phyloP scores from a whole-genome alignment of 2,113 vertebrate species.

The Centrocercus urophasianus region DNA sequence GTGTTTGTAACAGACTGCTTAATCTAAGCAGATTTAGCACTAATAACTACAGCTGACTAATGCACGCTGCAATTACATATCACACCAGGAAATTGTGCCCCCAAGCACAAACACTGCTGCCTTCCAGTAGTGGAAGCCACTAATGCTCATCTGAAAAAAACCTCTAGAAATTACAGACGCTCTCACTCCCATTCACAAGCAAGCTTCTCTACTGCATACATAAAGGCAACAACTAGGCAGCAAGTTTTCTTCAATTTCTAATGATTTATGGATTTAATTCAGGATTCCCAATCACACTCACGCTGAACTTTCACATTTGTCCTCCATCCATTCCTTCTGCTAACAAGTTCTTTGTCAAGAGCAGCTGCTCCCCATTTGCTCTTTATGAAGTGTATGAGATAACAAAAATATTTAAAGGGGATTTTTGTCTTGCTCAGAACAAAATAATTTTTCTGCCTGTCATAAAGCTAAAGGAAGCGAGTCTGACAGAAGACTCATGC shows the following conservation, averaged over 20 bases:
- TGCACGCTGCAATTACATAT: constrained; percentile 26
- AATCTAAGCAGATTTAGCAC: constrained; percentile 55
- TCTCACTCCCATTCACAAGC: not conserved
- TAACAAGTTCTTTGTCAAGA: not conserved
- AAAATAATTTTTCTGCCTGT: constrained; percentile 47
- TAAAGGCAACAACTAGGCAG: not conserved
- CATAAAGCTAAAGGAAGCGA: constrained; percentile 33
- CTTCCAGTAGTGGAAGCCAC: not conserved
- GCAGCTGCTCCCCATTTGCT: constrained; percentile 38
- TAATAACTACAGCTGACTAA: constrained; percentile 56
- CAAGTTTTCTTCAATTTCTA: constrained; percentile 2
- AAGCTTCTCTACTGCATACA: not conserved
- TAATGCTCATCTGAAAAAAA: not conserved
- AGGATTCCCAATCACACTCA: not conserved
- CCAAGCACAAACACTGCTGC: not conserved
- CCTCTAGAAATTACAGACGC: not conserved
- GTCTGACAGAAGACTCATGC: not conserved
- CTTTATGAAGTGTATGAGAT: constrained; percentile 41
- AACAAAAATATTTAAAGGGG: constrained; percentile 51
- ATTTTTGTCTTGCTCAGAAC: constrained; percentile 41
- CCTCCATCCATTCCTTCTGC: constrained; percentile 5
- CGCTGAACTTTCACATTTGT: constrained; percentile 56
- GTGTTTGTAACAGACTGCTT: constrained; percentile 54
- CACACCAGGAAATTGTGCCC: constrained; percentile 28
- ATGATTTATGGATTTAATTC: constrained; percentile 37